Conservation (phyloP, 2,888 invertebrate genomes). For the Yponomeuta cagnagella region DNA sequence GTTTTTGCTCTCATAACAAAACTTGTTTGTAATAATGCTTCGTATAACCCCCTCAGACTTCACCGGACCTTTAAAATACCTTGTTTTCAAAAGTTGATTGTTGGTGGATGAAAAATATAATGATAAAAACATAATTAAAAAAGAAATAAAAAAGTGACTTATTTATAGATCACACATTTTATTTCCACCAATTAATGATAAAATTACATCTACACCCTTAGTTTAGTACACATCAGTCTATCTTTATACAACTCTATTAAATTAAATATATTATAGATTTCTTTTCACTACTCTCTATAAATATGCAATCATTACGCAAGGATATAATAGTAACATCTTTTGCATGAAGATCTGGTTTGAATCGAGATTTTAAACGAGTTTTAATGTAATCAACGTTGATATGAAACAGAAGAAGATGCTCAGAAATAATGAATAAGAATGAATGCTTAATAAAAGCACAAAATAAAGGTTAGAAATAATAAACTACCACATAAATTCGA, state of each 20-base stretch:
- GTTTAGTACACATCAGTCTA: slow-evolving; percentile 37
- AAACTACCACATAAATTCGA: background rate
- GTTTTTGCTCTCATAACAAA: no score
- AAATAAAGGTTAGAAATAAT: background rate
- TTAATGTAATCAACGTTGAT: background rate
- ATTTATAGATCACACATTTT: slow-evolving; percentile 10
- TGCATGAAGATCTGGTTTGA: background rate
- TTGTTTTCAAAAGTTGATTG: no score
- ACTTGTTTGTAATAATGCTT: no score
- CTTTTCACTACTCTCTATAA: slow-evolving; percentile 31
- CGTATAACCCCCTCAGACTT: no score
- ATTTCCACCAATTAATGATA: slow-evolving; percentile 19
- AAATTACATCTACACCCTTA: slow-evolving; percentile 27
- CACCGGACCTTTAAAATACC: no score
- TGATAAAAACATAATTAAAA: background rate
- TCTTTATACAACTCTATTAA: slow-evolving; percentile 44
- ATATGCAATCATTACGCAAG: slow-evolving; percentile 5
- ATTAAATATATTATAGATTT: slow-evolving; percentile 35
- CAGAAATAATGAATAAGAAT: background rate
- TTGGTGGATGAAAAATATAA: no score
- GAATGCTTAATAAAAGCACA: background rate
- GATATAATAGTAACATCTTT: slow-evolving; percentile 2
- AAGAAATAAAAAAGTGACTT: background rate
- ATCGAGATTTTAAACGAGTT: background rate
- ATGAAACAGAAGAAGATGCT: background rate